These are phyloP conservation scores for rat (Rattus norvegicus) DNA, from an alignment of 2,113 vertebrate species.

Conservation along the genomic window DNA sequence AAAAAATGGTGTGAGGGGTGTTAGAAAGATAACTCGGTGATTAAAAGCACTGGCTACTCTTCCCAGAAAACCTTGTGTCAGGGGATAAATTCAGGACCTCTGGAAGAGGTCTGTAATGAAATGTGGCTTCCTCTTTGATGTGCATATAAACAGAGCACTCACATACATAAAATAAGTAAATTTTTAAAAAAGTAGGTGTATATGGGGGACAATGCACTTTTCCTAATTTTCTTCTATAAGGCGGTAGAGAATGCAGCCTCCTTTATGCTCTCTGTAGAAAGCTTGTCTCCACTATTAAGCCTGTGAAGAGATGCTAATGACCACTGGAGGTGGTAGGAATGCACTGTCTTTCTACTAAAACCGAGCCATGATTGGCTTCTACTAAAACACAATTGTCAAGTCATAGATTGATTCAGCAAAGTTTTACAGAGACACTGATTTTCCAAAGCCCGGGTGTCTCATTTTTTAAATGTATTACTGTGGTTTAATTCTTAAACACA, in stretches of 20 bases:
- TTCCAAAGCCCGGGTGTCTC: conserved; percentile 7
- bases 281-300: neutral
- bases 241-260: neutral
- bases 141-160: too few relatives aligned
- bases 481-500: conserved; percentile 35
- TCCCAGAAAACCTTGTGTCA: too few relatives aligned
- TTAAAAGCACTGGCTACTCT: too few relatives aligned
- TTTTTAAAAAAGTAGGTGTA: too few relatives aligned
- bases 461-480: conserved; percentile 35
- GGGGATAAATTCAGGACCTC: too few relatives aligned
- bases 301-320: conserved; percentile 34
- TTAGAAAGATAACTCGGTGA: too few relatives aligned
- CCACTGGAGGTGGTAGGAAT: neutral
- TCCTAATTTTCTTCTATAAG: neutral
- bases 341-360: conserved; percentile 16
- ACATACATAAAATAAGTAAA: too few relatives aligned
- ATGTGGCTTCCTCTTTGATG: too few relatives aligned
- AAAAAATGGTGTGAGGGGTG: too few relatives aligned
- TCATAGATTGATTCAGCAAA: conserved; percentile 22
- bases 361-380: neutral
- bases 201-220: neutral
- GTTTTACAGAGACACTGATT: conserved; percentile 28
- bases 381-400: conserved; percentile 32
- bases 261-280: conserved; percentile 20
- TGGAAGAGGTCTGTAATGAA: too few relatives aligned